A percentile compares a stretch with the other conserved stretches of the same genome.
phyloP scores from a whole-genome alignment of 2,113 vertebrate genomes.

The Poecilia latipinna region DNA sequence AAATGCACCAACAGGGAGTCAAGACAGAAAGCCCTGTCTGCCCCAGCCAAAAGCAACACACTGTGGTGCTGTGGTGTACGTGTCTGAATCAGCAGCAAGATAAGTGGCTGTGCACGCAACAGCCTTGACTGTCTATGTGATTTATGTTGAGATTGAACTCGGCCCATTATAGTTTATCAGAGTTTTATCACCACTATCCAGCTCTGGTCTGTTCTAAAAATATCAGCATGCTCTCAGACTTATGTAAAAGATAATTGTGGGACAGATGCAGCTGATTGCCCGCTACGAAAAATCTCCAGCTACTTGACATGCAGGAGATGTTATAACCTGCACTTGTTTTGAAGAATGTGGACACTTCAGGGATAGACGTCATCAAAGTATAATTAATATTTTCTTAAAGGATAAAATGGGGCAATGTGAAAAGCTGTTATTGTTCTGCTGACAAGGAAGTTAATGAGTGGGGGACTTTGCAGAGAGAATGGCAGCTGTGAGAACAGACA shows the following conservation, averaged over 20 bases:
- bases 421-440: conserved; percentile 40
- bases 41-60: conserved; percentile 46
- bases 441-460: conserved; percentile 42
- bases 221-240: conserved; percentile 55
- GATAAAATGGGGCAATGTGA: conserved; percentile 32
- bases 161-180: conserved; percentile 26
- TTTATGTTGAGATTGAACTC: conserved; percentile 24
- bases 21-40: conserved; percentile 23
- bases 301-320: conserved; percentile 46
- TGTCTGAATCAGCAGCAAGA: conserved; percentile 7
- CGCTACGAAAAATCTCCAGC: conserved; percentile 30
- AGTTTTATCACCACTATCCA: conserved; percentile 46
- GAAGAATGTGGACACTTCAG: conserved; percentile 37
- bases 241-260: conserved; percentile 58
- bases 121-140: conserved; percentile 20
- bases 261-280: conserved; percentile 50
- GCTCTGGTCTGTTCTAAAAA: conserved; percentile 55
- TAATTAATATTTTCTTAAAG: conserved; percentile 49
- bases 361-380: conserved; percentile 30
- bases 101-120: conserved; percentile 7
- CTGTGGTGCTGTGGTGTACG: conserved; percentile 15
- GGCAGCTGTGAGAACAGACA: conserved; percentile 25
- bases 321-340: conserved; percentile 63
- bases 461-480: conserved; percentile 9
- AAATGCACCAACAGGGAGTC: conserved; percentile 43